These are phyloP conservation scores for Lydus trimaculatus DNA, from an alignment of 2,888 invertebrate species.

Conservation along the genomic window DNA sequence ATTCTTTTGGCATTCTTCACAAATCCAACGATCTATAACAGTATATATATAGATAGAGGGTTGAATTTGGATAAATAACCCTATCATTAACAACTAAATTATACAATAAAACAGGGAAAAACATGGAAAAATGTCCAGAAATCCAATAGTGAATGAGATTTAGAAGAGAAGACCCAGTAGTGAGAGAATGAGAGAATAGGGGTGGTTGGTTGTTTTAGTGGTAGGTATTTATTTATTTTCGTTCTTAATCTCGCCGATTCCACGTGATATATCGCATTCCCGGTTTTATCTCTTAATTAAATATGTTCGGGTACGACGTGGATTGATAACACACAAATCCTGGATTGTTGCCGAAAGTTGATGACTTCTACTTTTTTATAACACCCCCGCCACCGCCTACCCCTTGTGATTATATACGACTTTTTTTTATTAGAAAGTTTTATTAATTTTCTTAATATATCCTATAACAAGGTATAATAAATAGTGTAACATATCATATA, in stretches of 20 bases:
- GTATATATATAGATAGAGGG: background rate
- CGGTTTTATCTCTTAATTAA: constrained; percentile 50
- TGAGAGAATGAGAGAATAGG: background rate
- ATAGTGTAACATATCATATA: background rate
- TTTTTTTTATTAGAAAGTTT: background rate
- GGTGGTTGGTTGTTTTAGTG: background rate
- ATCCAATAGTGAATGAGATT: background rate
- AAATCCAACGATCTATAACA: constrained; percentile 31
- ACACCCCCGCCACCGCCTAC: too few relatives aligned
- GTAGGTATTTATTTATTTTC: constrained; percentile 49
- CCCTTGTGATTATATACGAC: too few relatives aligned
- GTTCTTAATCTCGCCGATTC: constrained; percentile 43
- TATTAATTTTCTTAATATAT: background rate
- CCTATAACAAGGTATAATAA: too few relatives aligned
- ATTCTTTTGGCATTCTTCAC: constrained; percentile 18
- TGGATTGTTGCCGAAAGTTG: background rate
- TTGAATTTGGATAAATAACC: background rate
- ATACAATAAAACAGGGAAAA: background rate
- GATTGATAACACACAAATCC: constrained; percentile 25
- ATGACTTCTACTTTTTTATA: background rate
- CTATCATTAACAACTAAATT: background rate
- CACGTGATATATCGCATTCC: constrained; percentile 46
- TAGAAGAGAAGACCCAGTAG: too few relatives aligned
- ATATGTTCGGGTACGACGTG: constrained; percentile 34
- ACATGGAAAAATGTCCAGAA: background rate